Percentiles rank a stretch among this genome's conserved stretches.
Evolutionary conservation across 2,797 vertebrate species (phyloP).

Genomic region (Poeciliopsis gracilis): DNA sequence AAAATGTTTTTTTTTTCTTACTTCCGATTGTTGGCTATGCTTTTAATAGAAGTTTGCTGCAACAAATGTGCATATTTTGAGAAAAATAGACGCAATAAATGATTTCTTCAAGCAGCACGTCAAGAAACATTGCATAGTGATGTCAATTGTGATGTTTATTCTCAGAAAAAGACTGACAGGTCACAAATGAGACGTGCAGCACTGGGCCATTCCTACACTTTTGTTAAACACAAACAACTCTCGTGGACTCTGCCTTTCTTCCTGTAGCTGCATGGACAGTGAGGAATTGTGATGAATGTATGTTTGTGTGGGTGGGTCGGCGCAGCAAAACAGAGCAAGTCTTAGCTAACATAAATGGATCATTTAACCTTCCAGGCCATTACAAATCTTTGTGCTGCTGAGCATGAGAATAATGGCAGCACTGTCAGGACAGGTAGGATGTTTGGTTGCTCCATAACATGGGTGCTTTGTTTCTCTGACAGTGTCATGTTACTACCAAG

Average conservation of each 20-base stretch:
- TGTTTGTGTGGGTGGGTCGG: constrained; percentile 27
- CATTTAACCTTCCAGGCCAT: constrained; percentile 40
- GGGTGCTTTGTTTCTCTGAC: constrained; percentile 58
- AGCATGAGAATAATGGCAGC: constrained; percentile 37
- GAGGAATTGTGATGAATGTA: constrained; percentile 13
- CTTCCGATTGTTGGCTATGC: neutral
- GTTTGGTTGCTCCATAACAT: constrained; percentile 49
- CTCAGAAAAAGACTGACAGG: constrained; percentile 2
- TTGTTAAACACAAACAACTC: constrained; percentile 11
- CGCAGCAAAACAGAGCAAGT: constrained; percentile 42
- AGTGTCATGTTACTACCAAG: constrained; percentile 63
- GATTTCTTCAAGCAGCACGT: neutral
- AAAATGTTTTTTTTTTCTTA: neutral
- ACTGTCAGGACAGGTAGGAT: constrained; percentile 51
- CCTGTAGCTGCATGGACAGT: constrained; percentile 18
- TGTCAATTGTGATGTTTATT: neutral
- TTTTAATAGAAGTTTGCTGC: neutral
- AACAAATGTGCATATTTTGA: neutral
- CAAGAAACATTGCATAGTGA: neutral
- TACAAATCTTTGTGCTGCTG: constrained; percentile 30
- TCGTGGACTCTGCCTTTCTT: neutral
- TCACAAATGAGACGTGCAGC: constrained; percentile 5
- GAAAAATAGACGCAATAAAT: neutral
- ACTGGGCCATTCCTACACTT: constrained; percentile 4
- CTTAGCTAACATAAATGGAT: constrained; percentile 31